A percentile compares a stretch with the other conserved stretches of the same genome.
Conservation (phyloP, 2,888 invertebrate genomes). For the Nudaria mundana region DNA sequence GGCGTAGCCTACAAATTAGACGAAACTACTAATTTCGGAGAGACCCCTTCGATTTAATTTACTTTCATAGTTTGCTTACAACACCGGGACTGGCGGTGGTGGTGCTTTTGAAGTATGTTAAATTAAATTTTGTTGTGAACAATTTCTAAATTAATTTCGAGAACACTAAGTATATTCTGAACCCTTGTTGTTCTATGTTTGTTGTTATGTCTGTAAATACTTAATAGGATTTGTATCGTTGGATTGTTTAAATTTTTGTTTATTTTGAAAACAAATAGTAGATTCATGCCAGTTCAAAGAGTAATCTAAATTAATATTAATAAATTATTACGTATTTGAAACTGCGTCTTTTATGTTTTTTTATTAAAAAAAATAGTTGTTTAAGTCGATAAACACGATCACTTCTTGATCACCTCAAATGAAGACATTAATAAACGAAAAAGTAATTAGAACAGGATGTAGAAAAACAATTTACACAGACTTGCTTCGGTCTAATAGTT, state of each 20-base stretch:
- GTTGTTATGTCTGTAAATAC: not conserved
- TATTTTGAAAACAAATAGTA: not conserved
- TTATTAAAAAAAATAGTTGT: too few relatives aligned
- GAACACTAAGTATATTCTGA: constrained; percentile 22
- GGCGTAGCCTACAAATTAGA: constrained; percentile 21
- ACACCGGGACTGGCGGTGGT: constrained; percentile 26
- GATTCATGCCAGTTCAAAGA: not conserved
- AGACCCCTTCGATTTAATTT: constrained; percentile 28
- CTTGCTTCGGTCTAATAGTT: constrained; percentile 46
- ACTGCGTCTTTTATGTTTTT: not conserved
- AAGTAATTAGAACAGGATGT: constrained; percentile 42
- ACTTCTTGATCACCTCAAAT: too few relatives aligned
- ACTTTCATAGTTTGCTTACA: constrained; percentile 29
- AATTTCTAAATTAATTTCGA: constrained; percentile 36
- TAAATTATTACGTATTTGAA: not conserved
- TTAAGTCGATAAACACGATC: too few relatives aligned
- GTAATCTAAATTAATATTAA: not conserved
- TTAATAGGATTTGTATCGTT: not conserved
- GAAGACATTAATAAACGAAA: constrained; percentile 19
- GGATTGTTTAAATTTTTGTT: not conserved
- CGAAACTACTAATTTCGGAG: constrained; percentile 28
- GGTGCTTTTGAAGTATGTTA: constrained; percentile 34
- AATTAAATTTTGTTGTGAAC: constrained; percentile 32
- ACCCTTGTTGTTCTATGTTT: not conserved
- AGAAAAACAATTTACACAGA: constrained; percentile 27